Evolutionary conservation across 2,888 invertebrate genomes (phyloP), one percentile per base, ranked within the genome.

Genomic region (Idaea aversata): DNA sequence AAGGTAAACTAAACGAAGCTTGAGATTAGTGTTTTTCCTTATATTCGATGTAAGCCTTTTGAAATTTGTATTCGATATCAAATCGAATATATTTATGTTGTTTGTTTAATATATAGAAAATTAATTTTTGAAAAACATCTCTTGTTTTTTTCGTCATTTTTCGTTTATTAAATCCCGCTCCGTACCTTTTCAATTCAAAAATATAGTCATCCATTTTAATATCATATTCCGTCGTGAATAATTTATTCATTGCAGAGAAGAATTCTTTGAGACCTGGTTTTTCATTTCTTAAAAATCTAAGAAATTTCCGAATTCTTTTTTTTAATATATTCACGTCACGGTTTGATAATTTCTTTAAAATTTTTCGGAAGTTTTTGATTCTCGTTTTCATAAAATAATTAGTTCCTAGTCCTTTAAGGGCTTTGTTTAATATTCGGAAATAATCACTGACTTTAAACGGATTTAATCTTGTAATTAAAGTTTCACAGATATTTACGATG

Each of bases 131-230:
- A 62, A 89, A 82, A 63, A 87, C 65, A 16, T 71, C 65, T 64
- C 79, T 77, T 10, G 88, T 90, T 63, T 71, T 68, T 4, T 73
- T 65, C 15, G 76, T 77, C 57, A 89, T 85, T 57, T 77, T 47
- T 47, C 10, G 77, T 5, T 59, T 68, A 35, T 47, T 74, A 47
- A 59, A 10, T 2, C 76, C 72, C 61, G 72, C 74, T 1, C 85
- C 88, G 59, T 78, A 89, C 65, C 66, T 75, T 65, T 78, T 85
- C 5, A 89, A 72, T 13, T 73, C 59, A 68, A 83, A 85, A 67
- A 89, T 75, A 68, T 88, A 91, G 64, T 83, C 77, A 58, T 87
- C 86, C 74, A 90, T 77, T 75, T 79, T 80, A 25, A 72, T 69
- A 38, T 82, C 81, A 36, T 83, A 74, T 4, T 67, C 62, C 2